Base-by-base conservation (phyloP, 2,888 invertebrate genomes). In the Xestia c-nigrum region DNA sequence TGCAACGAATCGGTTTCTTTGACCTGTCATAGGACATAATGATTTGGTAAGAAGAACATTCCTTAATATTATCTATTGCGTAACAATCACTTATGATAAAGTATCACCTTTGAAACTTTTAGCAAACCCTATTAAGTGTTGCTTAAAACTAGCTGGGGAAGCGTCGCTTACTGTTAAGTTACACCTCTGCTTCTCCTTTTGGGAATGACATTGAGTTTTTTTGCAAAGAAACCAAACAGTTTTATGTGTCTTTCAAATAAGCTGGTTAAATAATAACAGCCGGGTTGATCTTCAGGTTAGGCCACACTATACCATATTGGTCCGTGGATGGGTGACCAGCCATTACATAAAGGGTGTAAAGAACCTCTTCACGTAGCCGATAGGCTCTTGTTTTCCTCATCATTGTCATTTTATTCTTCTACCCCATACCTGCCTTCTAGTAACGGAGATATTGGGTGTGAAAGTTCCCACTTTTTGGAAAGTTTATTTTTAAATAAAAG, bases 1-100 rank as follows among this genome's bases (percentile, higher is more conserved):
- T 89, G 85, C 24, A 95, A 68, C 14, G 89, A 87, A 76, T 93
- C 90, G 0, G 94, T 93, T 91, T 95, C 95, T 82, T 93, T 94
- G 19, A 95, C 87, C 95, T 95, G 79, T 40, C 86, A 86, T 74
- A 74, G 68, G 5, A 63, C 12, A 40, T 16, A n/a, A n/a, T 64
- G 6, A 19, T 43, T 12, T 5, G 61, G 38, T 19, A 9, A 61
- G 19, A 19, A 61, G 57, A 57, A 24, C 5, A 24, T 14, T 55
- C 55, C 55, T 12, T n/a, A 10, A n/a, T n/a, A n/a, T n/a, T 12
- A 55, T 55, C 4, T 52, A 21, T 52, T 52, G 10, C 12, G 10
- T 12, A n/a, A n/a, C n/a, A 55, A 55, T 5, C 52, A n/a, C 55
- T 59, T 59, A 24, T 57, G 57, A 55, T 12, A 4, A n/a, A n/a